phyloP scores from a whole-genome alignment of 2,113 vertebrate genomes.

The Coreoperca whiteheadi region DNA sequence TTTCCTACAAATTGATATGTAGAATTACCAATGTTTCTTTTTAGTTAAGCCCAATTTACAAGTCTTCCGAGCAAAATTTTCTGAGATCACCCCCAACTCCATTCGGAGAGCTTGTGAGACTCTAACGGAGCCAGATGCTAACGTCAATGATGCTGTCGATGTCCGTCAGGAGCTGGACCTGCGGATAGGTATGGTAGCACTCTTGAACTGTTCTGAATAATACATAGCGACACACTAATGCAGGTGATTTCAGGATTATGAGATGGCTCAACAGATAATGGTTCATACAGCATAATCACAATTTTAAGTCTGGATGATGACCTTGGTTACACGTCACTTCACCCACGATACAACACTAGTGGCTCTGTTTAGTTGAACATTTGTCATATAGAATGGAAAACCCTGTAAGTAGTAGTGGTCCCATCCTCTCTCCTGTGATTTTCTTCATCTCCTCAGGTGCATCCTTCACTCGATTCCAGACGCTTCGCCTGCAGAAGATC shows the following conservation, averaged over 20 bases:
- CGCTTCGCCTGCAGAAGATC: conserved; percentile 92
- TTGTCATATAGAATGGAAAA: not conserved
- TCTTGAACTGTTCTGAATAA: not conserved
- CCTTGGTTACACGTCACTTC: not conserved
- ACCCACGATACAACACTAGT: not conserved
- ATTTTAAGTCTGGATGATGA: not conserved
- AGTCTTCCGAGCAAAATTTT: conserved; percentile 94
- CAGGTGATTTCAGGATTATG: not conserved
- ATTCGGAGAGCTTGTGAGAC: conserved; percentile 90
- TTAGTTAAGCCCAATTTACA: conserved; percentile 91
- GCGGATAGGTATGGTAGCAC: conserved; percentile 88
- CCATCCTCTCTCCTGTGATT: not conserved
- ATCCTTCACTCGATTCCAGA: conserved; percentile 99
- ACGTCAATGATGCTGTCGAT: conserved; percentile 92
- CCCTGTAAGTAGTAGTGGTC: not conserved
- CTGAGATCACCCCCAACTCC: conserved; percentile 93
- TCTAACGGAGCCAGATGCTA: conserved; percentile 88
- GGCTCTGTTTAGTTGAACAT: not conserved
- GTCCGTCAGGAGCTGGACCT: conserved; percentile 97
- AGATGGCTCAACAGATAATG: not conserved
- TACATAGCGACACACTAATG: not conserved
- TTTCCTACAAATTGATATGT: not conserved
- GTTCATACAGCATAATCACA: not conserved
- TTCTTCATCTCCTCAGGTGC: conserved; percentile 85
- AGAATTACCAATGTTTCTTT: conserved; percentile 15